Conservation (phyloP, 2,888 invertebrate species). For the Leucophenga maculata region DNA sequence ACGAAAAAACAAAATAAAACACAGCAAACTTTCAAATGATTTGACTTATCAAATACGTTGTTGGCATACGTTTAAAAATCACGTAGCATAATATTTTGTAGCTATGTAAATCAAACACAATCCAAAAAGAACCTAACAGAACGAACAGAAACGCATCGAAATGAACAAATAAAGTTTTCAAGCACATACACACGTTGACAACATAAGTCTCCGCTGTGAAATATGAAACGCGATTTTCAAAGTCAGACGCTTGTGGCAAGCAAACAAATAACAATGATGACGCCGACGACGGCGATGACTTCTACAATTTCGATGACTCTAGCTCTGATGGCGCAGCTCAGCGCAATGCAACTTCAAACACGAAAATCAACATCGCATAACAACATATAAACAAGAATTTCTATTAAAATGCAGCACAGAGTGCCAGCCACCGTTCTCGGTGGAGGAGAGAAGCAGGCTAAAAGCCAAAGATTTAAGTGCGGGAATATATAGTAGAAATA, state of each 20-base stretch:
- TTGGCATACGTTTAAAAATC: too few species aligned
- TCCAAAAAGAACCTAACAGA: background rate
- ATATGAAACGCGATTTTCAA: constrained; percentile 52
- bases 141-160: background rate
- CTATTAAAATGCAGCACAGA: constrained; percentile 59
- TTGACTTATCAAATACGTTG: too few species aligned
- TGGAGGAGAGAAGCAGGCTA: background rate
- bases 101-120: background rate
- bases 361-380: constrained; percentile 28
- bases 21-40: too few species aligned
- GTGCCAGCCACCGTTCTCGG: background rate
- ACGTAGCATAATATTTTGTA: constrained; percentile 7
- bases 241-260: constrained; percentile 52
- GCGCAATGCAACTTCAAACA: background rate
- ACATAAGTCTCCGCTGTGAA: constrained; percentile 27
- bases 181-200: constrained; percentile 17
- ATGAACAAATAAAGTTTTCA: constrained; percentile 5
- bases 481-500: background rate
- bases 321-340: constrained; percentile 7
- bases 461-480: background rate
- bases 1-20: too few species aligned
- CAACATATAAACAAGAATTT: constrained; percentile 56
- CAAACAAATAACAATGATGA: constrained; percentile 4
- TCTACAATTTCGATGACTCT: background rate
- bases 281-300: constrained; percentile 41